phyloP scores from a whole-genome alignment of 2,113 vertebrate genomes.

The Macaca fascicularis region T2T-MFA8v1.1 NC_088376.1:160304001-160304500 shows the following conservation, averaged over 20 bases:
- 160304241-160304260: neutral
- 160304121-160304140: neutral
- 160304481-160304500: too few species aligned
- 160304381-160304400: too few species aligned
- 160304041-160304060: neutral
- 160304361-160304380: too few species aligned
- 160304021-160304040: neutral
- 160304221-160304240: neutral
- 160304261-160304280: neutral
- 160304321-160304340: too few species aligned
- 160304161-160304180: neutral
- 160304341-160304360: too few species aligned
- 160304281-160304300: neutral
- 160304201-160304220: neutral
- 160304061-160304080: neutral
- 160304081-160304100: fast-evolving
- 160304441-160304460: too few species aligned
- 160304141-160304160: neutral
- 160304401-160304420: too few species aligned
- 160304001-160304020: neutral
- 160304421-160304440: too few species aligned
- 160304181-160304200: neutral
- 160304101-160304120: neutral
- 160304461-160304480: too few species aligned
- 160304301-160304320: neutral